Evolutionary conservation across 2,888 invertebrate genomes (phyloP), one percentile per base, ranked within the genome.

Genomic region (Cyclophora albipunctata): DNA sequence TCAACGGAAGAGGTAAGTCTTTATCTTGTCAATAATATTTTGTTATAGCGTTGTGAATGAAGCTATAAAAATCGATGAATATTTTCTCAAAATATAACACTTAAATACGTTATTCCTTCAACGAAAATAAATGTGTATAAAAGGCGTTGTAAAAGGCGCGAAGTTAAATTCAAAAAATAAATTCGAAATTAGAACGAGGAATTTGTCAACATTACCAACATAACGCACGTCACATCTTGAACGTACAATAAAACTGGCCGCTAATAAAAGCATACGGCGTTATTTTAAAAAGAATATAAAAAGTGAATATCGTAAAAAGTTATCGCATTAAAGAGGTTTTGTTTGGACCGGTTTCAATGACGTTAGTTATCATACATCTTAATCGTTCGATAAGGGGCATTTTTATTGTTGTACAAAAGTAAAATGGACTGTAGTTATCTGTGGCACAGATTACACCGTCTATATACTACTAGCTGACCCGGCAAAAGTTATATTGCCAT

Each of bases 291-390:
- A 45, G 7, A 5, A 3, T 3, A 50, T 57, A 66, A 53, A 37
- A 54, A 63, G 52, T 7, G 34, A 55, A 55, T 49, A 54, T 54
- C 59, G 55, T 59, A 57, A 55, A 57, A 47, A 53, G 53, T 50
- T 51, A 53, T 56, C 53, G 51, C 49, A 54, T 50, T 51, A 50
- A 50, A 49, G 40, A 45, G 56, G 49, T 54, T 45, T 52, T 34
- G 47, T 3, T 35, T 7, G n/a, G n/a, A 37, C 37, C 37, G 37
- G 37, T 37, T 37, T 7, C n/a, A 6, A 4, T 70, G 69, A 68
- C 73, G 70, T 71, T 71, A 71, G 52, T 45, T 71, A 71, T 71
- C 71, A 65, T 67, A 66, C 65, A 57, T 70, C 71, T 72, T 68
- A 73, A 72, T 73, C 73, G 64, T 47, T 54, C 54, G 67, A 68